A percentile compares a stretch with the other conserved stretches of the same genome.
phyloP scores from a whole-genome alignment of 2,888 invertebrate species.

The Morinoia aosen region DNA sequence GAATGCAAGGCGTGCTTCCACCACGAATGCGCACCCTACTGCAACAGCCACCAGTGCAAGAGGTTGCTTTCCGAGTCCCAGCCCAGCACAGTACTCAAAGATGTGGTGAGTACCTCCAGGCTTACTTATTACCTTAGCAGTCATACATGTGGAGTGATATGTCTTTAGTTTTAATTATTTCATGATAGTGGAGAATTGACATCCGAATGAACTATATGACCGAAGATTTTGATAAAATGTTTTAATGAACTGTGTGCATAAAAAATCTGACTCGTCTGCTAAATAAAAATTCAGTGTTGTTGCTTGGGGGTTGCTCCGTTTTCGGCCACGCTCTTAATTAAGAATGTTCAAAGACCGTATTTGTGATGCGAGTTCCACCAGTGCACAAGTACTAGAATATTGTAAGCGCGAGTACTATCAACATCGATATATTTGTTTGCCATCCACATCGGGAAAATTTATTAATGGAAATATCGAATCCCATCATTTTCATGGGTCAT shows the following conservation, averaged over 20 bases:
- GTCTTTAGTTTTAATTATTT: too few relatives aligned
- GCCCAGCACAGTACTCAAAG: slow-evolving; percentile 69
- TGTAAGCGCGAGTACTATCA: too few relatives aligned
- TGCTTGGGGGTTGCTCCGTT: too few relatives aligned
- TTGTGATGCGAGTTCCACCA: too few relatives aligned
- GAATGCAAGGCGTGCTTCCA: slow-evolving; percentile 80
- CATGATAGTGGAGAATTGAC: too few relatives aligned
- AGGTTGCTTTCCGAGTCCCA: slow-evolving; percentile 69
- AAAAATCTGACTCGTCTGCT: not conserved
- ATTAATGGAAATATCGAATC: too few relatives aligned
- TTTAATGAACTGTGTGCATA: not conserved
- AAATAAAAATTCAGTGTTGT: not conserved
- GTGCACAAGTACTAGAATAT: too few relatives aligned
- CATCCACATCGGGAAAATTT: too few relatives aligned
- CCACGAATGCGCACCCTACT: slow-evolving; percentile 74
- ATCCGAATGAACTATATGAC: not conserved
- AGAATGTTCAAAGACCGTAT: too few relatives aligned
- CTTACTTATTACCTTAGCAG: not conserved
- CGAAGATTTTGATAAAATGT: not conserved
- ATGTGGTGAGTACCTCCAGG: slow-evolving; percentile 69
- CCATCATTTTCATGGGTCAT: too few relatives aligned
- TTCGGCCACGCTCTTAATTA: too few relatives aligned
- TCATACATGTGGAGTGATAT: not conserved
- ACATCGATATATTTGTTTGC: too few relatives aligned
- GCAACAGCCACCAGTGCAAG: slow-evolving; percentile 59